Percentiles rank a stretch among this genome's conserved stretches.
These are phyloP conservation scores for Elmis aenea DNA, from an alignment of 2,888 invertebrate species.

Conservation along the genomic window DNA sequence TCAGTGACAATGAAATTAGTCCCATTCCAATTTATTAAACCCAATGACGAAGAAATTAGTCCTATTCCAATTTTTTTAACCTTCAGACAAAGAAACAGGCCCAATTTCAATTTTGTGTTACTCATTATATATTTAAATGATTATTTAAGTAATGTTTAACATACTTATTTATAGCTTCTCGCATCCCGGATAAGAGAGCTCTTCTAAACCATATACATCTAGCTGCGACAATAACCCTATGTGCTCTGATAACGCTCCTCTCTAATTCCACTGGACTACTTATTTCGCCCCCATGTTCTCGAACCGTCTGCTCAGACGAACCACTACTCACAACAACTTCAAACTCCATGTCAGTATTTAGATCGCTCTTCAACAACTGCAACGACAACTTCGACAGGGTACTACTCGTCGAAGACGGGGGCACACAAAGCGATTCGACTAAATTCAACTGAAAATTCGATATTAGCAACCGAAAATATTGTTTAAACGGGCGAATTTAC, in stretches of 20 bases:
- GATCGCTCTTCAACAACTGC: constrained; percentile 51
- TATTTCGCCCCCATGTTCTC: constrained; percentile 17
- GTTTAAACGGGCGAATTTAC: constrained; percentile 23
- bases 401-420: constrained; percentile 54
- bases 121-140: background rate
- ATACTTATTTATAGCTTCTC: constrained; percentile 65
- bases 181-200: constrained; percentile 65
- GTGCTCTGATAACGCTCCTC: constrained; percentile 50
- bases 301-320: constrained; percentile 16
- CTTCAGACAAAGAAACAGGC: background rate
- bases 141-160: constrained; percentile 22
- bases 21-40: too few species aligned
- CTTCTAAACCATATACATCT: constrained; percentile 66
- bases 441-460: constrained; percentile 51
- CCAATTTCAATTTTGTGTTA: background rate
- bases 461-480: constrained; percentile 1
- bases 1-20: too few species aligned
- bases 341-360: constrained; percentile 62
- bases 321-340: constrained; percentile 46
- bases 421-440: constrained; percentile 57
- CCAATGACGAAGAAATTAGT: too few species aligned
- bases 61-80: too few species aligned
- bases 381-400: constrained; percentile 55
- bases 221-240: constrained; percentile 62
- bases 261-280: constrained; percentile 27